phyloP scores from a whole-genome alignment of 2,797 vertebrate genomes.

The Cetoscarus ocellatus region DNA sequence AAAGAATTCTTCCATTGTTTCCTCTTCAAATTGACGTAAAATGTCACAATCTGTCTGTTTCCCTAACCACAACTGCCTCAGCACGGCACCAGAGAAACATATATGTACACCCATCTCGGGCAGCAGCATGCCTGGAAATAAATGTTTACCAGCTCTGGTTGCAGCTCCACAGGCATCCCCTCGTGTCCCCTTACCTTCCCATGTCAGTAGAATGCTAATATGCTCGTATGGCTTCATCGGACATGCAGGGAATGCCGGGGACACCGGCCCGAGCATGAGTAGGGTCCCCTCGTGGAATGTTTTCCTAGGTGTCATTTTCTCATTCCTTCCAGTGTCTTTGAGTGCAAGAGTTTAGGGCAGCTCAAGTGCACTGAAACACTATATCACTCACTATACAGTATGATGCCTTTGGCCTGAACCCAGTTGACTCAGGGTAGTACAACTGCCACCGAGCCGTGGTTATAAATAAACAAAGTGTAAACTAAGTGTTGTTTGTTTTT shows the following conservation, averaged over 20 bases:
- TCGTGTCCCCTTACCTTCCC: slow-evolving; percentile 75
- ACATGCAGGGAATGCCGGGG: slow-evolving; percentile 70
- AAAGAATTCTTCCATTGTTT: neutral
- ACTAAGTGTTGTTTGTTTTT: slow-evolving; percentile 12
- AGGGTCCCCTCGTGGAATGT: slow-evolving; percentile 73
- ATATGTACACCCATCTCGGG: slow-evolving; percentile 56
- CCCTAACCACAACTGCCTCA: slow-evolving; percentile 36
- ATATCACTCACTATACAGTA: slow-evolving; percentile 3
- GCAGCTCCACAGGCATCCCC: slow-evolving; percentile 69
- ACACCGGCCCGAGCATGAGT: slow-evolving; percentile 74
- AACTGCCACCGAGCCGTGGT: neutral
- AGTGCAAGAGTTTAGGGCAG: slow-evolving; percentile 55
- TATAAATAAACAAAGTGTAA: slow-evolving; percentile 18
- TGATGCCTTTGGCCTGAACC: slow-evolving; percentile 34
- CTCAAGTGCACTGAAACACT: slow-evolving; percentile 62
- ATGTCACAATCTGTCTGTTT: slow-evolving; percentile 28
- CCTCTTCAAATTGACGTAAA: neutral
- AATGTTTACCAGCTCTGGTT: slow-evolving; percentile 82
- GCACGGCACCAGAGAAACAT: slow-evolving; percentile 35
- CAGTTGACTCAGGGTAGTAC: slow-evolving; percentile 26
- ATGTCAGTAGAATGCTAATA: slow-evolving; percentile 84
- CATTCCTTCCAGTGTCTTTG: slow-evolving; percentile 73
- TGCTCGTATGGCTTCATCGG: slow-evolving; percentile 75
- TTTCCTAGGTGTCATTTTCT: slow-evolving; percentile 84
- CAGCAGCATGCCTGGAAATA: slow-evolving; percentile 71